Percentiles rank a stretch among this genome's conserved stretches.
Conservation (phyloP, 2,797 vertebrate species). For the Monodelphis domestica region DNA sequence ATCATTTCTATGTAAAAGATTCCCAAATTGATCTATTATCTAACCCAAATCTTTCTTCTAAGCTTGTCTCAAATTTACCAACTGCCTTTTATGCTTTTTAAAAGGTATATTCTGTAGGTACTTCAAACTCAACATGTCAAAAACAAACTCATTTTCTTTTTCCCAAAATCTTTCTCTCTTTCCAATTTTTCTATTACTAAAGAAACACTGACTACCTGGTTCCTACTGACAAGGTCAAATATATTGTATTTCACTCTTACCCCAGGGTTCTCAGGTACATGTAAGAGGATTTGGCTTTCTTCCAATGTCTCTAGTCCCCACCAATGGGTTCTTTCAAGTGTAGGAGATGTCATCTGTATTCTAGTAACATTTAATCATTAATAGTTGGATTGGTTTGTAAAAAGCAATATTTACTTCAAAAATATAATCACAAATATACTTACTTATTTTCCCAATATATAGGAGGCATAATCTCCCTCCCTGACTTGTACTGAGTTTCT, state of each 20-base stretch:
- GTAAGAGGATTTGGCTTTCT: not conserved
- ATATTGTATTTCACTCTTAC: not conserved
- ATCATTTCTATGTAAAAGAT: not conserved
- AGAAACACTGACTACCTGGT: not conserved
- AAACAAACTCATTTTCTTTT: not conserved
- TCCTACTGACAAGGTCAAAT: not conserved
- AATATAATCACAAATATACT: not conserved
- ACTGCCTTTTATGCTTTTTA: not conserved
- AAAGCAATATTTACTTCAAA: not conserved
- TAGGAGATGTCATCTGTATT: not conserved
- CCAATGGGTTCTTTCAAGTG: not conserved
- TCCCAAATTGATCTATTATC: too few relatives aligned
- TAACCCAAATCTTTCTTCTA: not conserved
- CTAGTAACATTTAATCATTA: not conserved
- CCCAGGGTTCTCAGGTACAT: not conserved
- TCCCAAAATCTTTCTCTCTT: not conserved
- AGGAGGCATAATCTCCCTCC: too few relatives aligned
- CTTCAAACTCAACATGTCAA: not conserved
- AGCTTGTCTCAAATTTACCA: not conserved
- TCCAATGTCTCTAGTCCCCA: not conserved
- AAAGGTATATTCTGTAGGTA: not conserved
- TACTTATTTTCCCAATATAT: too few relatives aligned
- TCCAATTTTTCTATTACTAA: not conserved
- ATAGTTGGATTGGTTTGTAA: not conserved
- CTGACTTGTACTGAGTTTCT: too few relatives aligned